Base-by-base conservation (phyloP, 2,888 invertebrate species). In the Lasius platythorax region DNA sequence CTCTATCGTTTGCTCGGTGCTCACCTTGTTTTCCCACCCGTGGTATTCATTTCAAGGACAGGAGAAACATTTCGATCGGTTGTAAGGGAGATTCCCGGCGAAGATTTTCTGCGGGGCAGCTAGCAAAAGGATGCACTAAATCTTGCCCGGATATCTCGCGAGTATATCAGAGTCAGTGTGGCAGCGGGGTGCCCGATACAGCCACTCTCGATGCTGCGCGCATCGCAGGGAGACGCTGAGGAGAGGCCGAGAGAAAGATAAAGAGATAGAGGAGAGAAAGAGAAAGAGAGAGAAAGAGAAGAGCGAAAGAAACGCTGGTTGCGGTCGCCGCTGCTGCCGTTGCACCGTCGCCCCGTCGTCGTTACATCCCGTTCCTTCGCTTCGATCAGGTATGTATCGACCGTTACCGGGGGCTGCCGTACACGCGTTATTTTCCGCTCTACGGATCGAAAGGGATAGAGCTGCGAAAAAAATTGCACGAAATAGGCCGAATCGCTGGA, bases 141-240 rank as follows among this genome's bases (percentile, higher is more conserved):
- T 94, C 94, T 94, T 93, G 90, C 86, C 90, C 91, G 91, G 93
- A 93, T 94, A 94, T 94, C 94, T 94, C 91, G 91, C 91, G 92
- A 92, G 94, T 94, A 94, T 94, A 94, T 94, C 94, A 93, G 93
- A 94, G 94, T 93, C 93, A 93, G 93, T 94, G 92, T 93, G 94
- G 94, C 94, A 94, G 94, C 94, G 93, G 94, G 94, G 93, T 94
- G 94, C 92, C 93, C 90, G 90, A 88, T 87, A 90, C 92, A 86
- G 88, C 88, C 90, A 88, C 81, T 75, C 87, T 78, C 79, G 84
- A 81, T 81, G 76, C 82, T 83, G 67, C 67, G 67, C 67, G 67
- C 73, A 70, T 70, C 73, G 74, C 56, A 50, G 53, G 46, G 53
- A 53, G 53, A 58, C 53, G 70, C 64, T 43, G 82, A 82, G 33